Evolutionary conservation across 2,888 invertebrate genomes (phyloP).

Genomic region (Axea sp.): DNA sequence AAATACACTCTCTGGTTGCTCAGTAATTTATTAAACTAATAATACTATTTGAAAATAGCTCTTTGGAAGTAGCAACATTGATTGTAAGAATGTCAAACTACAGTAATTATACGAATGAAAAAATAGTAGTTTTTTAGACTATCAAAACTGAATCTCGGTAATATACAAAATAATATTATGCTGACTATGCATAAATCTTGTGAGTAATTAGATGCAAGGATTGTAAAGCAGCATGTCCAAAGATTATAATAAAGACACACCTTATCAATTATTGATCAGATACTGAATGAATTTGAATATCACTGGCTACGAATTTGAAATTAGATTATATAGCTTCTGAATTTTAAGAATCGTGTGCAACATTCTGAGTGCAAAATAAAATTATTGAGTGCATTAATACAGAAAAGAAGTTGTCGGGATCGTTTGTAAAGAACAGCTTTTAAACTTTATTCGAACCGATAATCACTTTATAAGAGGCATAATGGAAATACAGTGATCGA

Average conservation of each 20-base stretch:
- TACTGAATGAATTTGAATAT: constrained; percentile 23
- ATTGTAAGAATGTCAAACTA: no score
- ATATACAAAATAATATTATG: no score
- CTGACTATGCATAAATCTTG: no score
- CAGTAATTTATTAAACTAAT: no score
- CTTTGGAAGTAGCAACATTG: no score
- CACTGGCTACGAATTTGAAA: constrained; percentile 29
- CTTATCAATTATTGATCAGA: constrained; percentile 3
- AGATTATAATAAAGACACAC: constrained; percentile 8
- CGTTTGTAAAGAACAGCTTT: constrained; percentile 25
- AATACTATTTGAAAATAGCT: no score
- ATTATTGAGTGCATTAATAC: constrained; percentile 28
- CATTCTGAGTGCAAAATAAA: constrained; percentile 38
- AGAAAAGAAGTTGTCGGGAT: constrained; percentile 11
- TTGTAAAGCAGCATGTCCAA: no score
- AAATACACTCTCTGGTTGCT: no score
- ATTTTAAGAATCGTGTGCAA: constrained; percentile 43
- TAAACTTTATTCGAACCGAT: constrained; percentile 30
- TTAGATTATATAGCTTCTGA: constrained; percentile 36
- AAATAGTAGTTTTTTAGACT: no score
- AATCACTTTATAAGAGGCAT: constrained; percentile 30
- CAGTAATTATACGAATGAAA: no score
- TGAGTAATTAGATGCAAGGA: no score
- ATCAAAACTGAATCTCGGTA: no score
- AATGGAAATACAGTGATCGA: constrained; percentile 30